phyloP scores from a whole-genome alignment of 35 echinoderm and acorn worm species.

The Hemicentrotus pulcherrimus region DNA sequence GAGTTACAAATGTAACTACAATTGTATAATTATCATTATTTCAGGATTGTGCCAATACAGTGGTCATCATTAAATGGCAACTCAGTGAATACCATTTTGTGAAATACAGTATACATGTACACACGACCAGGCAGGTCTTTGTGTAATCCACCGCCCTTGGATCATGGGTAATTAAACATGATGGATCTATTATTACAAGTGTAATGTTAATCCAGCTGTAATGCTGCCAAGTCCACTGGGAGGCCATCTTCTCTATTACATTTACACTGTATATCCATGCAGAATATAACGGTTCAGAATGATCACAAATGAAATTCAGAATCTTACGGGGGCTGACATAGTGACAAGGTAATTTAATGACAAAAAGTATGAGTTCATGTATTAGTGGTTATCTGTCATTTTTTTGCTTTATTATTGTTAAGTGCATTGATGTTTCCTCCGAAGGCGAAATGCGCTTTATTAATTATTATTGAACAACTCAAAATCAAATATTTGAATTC shows the following conservation, averaged over 20 bases:
- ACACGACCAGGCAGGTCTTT: not conserved
- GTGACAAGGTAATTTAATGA: no score
- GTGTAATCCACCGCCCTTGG: not conserved
- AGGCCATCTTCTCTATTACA: not conserved
- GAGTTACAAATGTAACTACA: no score
- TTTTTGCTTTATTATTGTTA: no score
- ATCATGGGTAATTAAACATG: slow-evolving; percentile 12
- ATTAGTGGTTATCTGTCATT: no score
- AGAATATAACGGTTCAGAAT: no score
- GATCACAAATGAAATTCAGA: not conserved
- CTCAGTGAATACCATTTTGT: not conserved
- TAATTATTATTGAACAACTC: no score
- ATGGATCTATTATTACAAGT: slow-evolving; percentile 13
- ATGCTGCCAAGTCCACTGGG: not conserved
- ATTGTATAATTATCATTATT: no score
- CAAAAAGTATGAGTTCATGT: no score
- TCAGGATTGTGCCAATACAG: not conserved
- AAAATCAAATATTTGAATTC: no score
- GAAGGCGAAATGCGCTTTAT: no score
- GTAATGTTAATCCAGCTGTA: not conserved
- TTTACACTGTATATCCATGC: not conserved
- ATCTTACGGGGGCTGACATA: not conserved
- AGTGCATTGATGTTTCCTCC: no score
- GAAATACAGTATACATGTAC: not conserved
- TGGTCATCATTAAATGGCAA: not conserved